A percentile compares a stretch with the other conserved stretches of the same genome.
phyloP scores from a whole-genome alignment of 2,113 vertebrate species.

The Xiphias gladius region DNA sequence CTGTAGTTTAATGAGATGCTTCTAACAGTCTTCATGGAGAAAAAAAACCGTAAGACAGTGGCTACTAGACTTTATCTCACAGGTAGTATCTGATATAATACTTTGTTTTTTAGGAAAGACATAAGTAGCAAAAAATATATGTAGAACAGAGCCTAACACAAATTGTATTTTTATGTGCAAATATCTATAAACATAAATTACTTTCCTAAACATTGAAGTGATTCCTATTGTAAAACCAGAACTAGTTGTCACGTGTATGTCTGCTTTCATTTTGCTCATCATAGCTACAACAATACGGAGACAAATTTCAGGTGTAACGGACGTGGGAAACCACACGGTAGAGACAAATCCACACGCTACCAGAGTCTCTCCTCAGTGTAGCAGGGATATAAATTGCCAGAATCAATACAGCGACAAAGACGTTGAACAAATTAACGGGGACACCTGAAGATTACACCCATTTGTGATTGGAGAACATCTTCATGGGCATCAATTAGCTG shows the following conservation, averaged over 20 bases:
- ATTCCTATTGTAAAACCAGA: conserved; percentile 11
- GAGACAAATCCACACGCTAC: conserved; percentile 33
- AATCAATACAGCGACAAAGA: neutral
- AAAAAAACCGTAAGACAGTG: neutral
- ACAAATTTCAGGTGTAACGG: neutral
- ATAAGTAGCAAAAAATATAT: neutral
- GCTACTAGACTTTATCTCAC: neutral
- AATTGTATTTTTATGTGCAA: conserved; percentile 11
- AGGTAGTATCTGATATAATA: neutral
- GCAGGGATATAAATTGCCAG: neutral
- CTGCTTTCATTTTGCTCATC: neutral
- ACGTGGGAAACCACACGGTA: conserved; percentile 18
- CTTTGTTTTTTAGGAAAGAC: neutral
- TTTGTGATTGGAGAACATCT: neutral
- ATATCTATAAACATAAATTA: conserved; percentile 14
- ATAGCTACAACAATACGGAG: neutral
- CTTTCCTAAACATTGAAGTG: conserved; percentile 26
- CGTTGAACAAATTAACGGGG: neutral
- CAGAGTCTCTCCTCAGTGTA: neutral
- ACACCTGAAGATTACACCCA: neutral
- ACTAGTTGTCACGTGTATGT: neutral
- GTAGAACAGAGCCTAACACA: neutral
- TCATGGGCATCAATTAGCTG: neutral
- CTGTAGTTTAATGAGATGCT: neutral
- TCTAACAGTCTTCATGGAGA: neutral